phyloP scores from a whole-genome alignment of 1,140 invertebrate genomes.

The Drosophila bipectinata region DNA sequence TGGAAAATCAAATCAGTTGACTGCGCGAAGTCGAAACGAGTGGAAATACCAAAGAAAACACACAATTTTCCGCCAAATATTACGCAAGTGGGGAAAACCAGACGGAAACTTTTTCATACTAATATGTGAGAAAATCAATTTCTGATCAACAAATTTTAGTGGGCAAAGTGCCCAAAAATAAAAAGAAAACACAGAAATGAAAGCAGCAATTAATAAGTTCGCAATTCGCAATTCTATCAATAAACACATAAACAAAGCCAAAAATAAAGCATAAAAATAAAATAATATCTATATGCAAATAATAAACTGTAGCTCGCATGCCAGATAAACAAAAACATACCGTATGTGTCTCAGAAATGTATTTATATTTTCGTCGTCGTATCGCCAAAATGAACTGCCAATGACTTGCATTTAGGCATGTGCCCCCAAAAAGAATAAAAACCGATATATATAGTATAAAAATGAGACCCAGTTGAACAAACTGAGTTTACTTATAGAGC shows the following conservation, averaged over 20 bases:
- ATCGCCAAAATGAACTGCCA: slow-evolving; percentile 57
- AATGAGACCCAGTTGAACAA: not conserved
- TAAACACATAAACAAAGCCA: slow-evolving; percentile 54
- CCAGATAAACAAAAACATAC: slow-evolving; percentile 28
- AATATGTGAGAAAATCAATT: slow-evolving; percentile 60
- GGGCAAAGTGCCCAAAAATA: slow-evolving; percentile 54
- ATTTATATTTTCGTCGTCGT: slow-evolving; percentile 20
- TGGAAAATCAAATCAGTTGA: slow-evolving; percentile 59
- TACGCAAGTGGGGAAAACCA: slow-evolving; percentile 23
- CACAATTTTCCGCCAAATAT: not conserved
- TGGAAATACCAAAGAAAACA: slow-evolving; percentile 7
- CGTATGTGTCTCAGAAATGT: slow-evolving; percentile 12
- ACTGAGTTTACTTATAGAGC: slow-evolving; percentile 49
- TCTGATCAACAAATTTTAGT: not conserved
- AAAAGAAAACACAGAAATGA: not conserved
- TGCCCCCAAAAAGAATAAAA: not conserved
- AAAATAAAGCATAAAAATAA: slow-evolving; percentile 29
- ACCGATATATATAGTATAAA: not conserved
- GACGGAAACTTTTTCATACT: slow-evolving; percentile 7
- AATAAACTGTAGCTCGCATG: slow-evolving; percentile 39
- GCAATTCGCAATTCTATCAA: slow-evolving; percentile 68
- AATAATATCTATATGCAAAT: slow-evolving; percentile 31
- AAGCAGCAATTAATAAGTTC: slow-evolving; percentile 67
- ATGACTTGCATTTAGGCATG: slow-evolving; percentile 56
- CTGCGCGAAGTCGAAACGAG: slow-evolving; percentile 50